A percentile compares a stretch with the other conserved stretches of the same genome.
phyloP scores from a whole-genome alignment of 2,888 invertebrate species.

The Pammene fasciana region DNA sequence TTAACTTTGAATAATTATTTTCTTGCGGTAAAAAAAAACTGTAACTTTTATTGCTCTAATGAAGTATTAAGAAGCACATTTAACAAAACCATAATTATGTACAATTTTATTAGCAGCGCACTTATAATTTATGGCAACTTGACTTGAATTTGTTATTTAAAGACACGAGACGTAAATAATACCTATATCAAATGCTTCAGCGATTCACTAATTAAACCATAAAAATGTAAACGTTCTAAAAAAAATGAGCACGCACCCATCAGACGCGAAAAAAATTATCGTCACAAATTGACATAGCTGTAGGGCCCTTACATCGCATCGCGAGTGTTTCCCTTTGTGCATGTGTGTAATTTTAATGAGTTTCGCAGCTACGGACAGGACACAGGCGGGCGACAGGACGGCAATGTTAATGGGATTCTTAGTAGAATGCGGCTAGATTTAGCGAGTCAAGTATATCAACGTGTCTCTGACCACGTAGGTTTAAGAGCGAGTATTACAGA shows the following conservation, averaged over 20 bases:
- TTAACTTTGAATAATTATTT: no score
- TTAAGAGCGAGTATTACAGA: background rate
- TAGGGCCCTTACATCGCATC: slow-evolving; percentile 21
- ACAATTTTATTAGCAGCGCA: no score
- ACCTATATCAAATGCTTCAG: background rate
- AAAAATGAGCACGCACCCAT: slow-evolving; percentile 27
- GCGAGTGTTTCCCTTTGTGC: slow-evolving; percentile 56
- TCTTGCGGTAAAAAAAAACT: no score
- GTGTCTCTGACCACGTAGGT: background rate
- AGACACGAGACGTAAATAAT: no score
- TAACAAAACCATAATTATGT: background rate
- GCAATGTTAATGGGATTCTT: slow-evolving; percentile 63
- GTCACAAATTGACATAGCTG: slow-evolving; percentile 50
- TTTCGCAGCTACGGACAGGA: slow-evolving; percentile 68
- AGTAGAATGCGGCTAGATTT: slow-evolving; percentile 4
- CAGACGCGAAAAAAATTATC: slow-evolving; percentile 47
- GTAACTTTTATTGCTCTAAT: no score
- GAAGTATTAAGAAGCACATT: no score
- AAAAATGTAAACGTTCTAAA: slow-evolving; percentile 22
- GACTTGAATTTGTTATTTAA: no score
- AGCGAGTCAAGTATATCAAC: background rate
- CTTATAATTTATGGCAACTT: background rate
- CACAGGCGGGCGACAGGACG: slow-evolving; percentile 67
- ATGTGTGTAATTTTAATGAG: slow-evolving; percentile 80
- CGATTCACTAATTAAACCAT: slow-evolving; percentile 20